phyloP scores from a whole-genome alignment of 2,113 vertebrate species.

The Cyprinodon brontotheroides region DNA sequence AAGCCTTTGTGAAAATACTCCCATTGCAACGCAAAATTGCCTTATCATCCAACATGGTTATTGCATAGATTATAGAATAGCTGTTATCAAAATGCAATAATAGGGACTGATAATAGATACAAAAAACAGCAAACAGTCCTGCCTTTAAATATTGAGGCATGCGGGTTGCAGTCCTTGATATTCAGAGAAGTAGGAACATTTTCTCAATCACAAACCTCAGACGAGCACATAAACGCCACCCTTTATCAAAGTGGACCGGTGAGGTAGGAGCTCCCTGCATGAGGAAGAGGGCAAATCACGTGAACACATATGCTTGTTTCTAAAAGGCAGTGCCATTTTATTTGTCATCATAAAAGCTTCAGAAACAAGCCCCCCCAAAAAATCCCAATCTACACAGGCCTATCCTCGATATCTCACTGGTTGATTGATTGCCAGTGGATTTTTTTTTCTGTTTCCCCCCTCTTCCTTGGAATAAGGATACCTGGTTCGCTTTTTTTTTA shows the following conservation, averaged over 20 bases:
- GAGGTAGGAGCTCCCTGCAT: constrained; percentile 81
- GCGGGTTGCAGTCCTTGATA: constrained; percentile 27
- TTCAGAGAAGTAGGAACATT: constrained; percentile 49
- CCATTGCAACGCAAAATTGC: constrained; percentile 4
- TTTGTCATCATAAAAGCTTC: constrained; percentile 93
- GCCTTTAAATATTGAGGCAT: constrained; percentile 21
- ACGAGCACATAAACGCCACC: constrained; percentile 75
- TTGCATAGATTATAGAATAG: constrained; percentile 2
- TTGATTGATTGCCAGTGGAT: constrained; percentile 83
- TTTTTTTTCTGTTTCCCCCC: constrained; percentile 52
- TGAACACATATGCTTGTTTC: constrained; percentile 96
- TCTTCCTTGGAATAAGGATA: constrained; percentile 79
- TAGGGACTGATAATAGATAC: not conserved
- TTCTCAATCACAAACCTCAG: constrained; percentile 68
- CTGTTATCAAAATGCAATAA: not conserved
- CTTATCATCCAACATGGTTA: not conserved
- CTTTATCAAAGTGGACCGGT: constrained; percentile 81
- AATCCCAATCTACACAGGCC: constrained; percentile 77
- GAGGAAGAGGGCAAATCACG: constrained; percentile 91
- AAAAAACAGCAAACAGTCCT: not conserved
- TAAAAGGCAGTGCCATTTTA: constrained; percentile 91
- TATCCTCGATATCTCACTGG: constrained; percentile 70
- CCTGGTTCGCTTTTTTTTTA: constrained; percentile 93
- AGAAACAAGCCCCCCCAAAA: constrained; percentile 65
- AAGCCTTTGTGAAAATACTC: not conserved